Base-by-base conservation (phyloP, 2,888 invertebrate species). In the Petrophora chlorosata region DNA sequence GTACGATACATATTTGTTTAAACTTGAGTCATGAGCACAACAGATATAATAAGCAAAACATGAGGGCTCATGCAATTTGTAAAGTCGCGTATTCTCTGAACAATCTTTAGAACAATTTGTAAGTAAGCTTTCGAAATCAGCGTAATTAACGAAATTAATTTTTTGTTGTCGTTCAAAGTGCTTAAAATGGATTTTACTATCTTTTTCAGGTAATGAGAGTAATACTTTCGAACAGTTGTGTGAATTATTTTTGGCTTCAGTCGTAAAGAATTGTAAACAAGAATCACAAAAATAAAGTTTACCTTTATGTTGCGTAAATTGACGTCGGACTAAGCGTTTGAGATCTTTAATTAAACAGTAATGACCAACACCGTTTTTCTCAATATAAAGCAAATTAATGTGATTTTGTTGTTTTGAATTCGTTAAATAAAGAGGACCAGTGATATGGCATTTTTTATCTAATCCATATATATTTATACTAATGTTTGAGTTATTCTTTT, bases 301-400 rank as follows among this genome's bases (percentile, higher is more conserved):
- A 28, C 53, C 47, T 25, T 51, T 43, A 41, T 56, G 45, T 14
- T 30, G 3, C 10, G 48, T 47, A 5, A 57, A 19, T 49, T 63
- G 59, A n/a, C 43, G 39, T 33, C 39, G 16, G 1, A 60, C 50
- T 12, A 60, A 33, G n/a, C 51, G 43, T 17, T 35, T 3, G 0
- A 62, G 41, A 25, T 59, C 41, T 53, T 59, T 59, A 9, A 59
- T 56, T 19, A 53, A 43, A 36, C 60, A 60, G 30, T 57, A 60
- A 34, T 60, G 57, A 9, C 39, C 44, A 12, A 19, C 53, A 23
- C 14, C 26, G 7, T 44, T 10, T 15, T 38, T 14, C 25, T 59
- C 53, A 19, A 56, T 14, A 29, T 51, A 59, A 15, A 59, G 42
- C 19, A 62, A 53, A 45, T 62, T 56, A 2, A 59, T 5, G 19